phyloP scores from a whole-genome alignment of 2,888 invertebrate species.

The Cryptocephalus primarius region DNA sequence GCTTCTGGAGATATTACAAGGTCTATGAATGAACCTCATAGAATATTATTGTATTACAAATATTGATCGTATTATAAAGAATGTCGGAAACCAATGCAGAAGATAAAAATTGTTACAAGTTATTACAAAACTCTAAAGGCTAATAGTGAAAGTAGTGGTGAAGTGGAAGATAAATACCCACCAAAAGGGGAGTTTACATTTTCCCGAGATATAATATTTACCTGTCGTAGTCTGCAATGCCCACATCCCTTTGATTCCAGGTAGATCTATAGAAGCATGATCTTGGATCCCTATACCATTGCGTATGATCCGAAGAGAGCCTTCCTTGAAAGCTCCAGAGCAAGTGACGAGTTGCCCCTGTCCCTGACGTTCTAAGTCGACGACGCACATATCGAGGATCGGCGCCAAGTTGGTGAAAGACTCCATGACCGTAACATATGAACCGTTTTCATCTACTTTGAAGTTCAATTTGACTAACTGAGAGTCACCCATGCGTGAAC shows the following conservation, averaged over 20 bases:
- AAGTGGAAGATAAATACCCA: background rate
- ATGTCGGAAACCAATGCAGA: too few species aligned
- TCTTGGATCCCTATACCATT: slow-evolving; percentile 99
- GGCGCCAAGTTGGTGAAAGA: slow-evolving; percentile 95
- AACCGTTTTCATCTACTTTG: slow-evolving; percentile 71
- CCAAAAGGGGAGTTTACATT: too few species aligned
- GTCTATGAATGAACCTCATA: too few species aligned
- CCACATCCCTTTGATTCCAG: slow-evolving; percentile 98
- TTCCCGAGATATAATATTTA: too few species aligned
- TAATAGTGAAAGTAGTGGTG: background rate
- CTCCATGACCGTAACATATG: slow-evolving; percentile 91
- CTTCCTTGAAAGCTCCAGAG: slow-evolving; percentile 95
- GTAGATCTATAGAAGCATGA: slow-evolving; percentile 92
- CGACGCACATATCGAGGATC: slow-evolving; percentile 95
- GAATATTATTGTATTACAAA: too few species aligned
- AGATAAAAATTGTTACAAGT: too few species aligned
- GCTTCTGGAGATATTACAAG: too few species aligned
- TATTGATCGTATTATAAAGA: too few species aligned
- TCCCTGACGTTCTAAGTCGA: slow-evolving; percentile 91
- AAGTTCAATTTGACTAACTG: slow-evolving; percentile 85
- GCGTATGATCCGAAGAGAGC: slow-evolving; percentile 90
- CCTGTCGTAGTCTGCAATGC: slow-evolving; percentile 67
- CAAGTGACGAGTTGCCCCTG: slow-evolving; percentile 98
- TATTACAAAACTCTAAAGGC: too few species aligned
- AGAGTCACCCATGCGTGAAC: slow-evolving; percentile 93